Evolutionary conservation across 2,888 invertebrate genomes (phyloP), one percentile per base, ranked within the genome.

Genomic region (Oligia fasciuncula): DNA sequence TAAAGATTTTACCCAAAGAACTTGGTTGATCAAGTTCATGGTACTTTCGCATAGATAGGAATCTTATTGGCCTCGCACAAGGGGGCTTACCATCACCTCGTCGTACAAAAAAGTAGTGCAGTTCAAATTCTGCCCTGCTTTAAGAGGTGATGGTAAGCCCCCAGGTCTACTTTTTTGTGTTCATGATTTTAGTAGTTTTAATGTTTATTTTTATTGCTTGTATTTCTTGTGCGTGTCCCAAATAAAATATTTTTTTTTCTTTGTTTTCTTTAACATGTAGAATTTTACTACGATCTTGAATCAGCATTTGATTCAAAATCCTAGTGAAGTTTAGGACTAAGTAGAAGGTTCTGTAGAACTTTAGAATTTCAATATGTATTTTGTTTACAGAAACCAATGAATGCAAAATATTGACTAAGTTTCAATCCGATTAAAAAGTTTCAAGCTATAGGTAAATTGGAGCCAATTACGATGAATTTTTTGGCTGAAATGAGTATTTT

Each of bases 381-480:
- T 17, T 13, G 2, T 9, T 13, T 40, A 49, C 17, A 40, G 9
- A n/a, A 71, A 72, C 2, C 11, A 43, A 51, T 43, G 13, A 75
- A 49, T 62, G 23, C 8, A n/a, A 77, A 57, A 19, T 43, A 49
- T 35, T 19, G 19, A 51, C 49, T 14, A 6, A 71, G 8, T 72
- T 17, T 6, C 23, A 66, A 73, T 57, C 4, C 23, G 46, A 46
- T 35, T 4, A 8, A 49, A 62, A 81, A 65, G 4, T 65, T 29
- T 65, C 9, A 35, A 40, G 54, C 54, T 49, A 46, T 14, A 19
- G 4, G n/a, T 68, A 65, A 73, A 66, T 74, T 74, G 65, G 19
- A 23, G 40, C 66, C 60, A 51, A 43, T 73, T 54, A 62, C n/a
- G 4, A n/a, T 23, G 1, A 6, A 40, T 46, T 70, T 9, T 80